Evolutionary conservation across 1,140 invertebrate species (phyloP), one percentile per base, ranked within the genome.

Genomic region (Drosophila yakuba): DNA sequence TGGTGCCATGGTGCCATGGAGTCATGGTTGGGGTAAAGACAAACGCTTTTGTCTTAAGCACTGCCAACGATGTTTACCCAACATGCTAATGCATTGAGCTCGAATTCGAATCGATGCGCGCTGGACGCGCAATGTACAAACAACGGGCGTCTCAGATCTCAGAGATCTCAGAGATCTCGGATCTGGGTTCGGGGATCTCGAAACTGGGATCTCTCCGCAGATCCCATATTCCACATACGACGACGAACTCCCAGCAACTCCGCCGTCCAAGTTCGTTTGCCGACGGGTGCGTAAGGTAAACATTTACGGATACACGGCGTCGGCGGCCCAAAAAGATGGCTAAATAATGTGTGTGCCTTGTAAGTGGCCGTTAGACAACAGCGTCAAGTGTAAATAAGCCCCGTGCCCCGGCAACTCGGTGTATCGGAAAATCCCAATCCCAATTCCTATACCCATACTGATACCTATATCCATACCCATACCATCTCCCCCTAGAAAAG

Each of bases 251-350:
- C 58, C 36, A 52, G 45, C 32, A 58, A 56, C 56, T 17, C 35
- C 7, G 35, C 38, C 41, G 20, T 12, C 50, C 43, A 71, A 63
- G 38, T 39, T 32, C 78, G 66, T 62, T 74, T 88, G 85, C 85
- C 90, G 90, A 91, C 90, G 90, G 90, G 90, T 88, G 85, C 80
- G 85, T 91, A 91, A 91, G 76, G 68, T 91, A 91, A 91, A 91
- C 90, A 91, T 63, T 73, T 66, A 73, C 47, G 67, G 56, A 48
- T 48, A 11, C 79, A n/a, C 76, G 66, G 57, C 81, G 76, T 61
- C 62, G 56, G 52, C 80, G 80, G 75, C 71, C 84, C 80, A 80
- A 89, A 89, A 89, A 89, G 84, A 89, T 89, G 84, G 84, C 84
- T 89, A 89, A 89, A 89, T 89, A 89, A 89, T 89, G 84, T 89